Percentiles rank a stretch among this genome's conserved stretches.
Evolutionary conservation across 2,113 vertebrate genomes (phyloP).

Genomic region (Rissa tridactyla): DNA sequence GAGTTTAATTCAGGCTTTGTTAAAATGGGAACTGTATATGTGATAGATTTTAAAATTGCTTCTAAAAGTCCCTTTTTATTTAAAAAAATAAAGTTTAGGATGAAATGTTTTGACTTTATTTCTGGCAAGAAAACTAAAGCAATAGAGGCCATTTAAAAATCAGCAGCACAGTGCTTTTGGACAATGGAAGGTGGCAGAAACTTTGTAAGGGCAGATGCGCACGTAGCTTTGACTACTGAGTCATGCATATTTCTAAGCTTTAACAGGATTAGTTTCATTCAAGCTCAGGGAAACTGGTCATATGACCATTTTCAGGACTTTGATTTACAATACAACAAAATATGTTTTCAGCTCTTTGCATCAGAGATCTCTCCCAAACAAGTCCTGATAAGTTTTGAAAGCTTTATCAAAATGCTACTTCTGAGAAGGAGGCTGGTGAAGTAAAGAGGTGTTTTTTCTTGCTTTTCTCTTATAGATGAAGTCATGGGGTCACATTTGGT

Average conservation of each 20-base stretch:
- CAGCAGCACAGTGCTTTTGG: background rate
- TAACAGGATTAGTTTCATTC: conserved; percentile 42
- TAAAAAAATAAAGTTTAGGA: background rate
- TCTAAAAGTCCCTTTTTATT: background rate
- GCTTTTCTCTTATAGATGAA: background rate
- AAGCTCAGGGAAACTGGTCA: background rate
- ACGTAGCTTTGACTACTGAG: background rate
- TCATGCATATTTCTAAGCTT: conserved; percentile 52
- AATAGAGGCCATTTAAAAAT: background rate
- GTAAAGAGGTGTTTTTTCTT: background rate
- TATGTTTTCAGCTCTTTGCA: background rate
- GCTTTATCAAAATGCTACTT: background rate
- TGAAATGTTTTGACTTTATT: background rate
- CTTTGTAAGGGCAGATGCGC: background rate
- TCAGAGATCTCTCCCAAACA: background rate
- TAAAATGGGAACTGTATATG: background rate
- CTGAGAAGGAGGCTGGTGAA: background rate
- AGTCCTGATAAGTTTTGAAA: background rate
- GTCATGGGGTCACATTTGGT: background rate
- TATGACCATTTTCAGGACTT: conserved; percentile 4
- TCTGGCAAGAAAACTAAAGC: conserved; percentile 21
- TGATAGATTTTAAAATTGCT: background rate
- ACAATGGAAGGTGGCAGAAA: conserved; percentile 20
- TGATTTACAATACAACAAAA: background rate
- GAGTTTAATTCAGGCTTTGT: background rate